Evolutionary conservation across 2,113 vertebrate species (phyloP).

Genomic region (Malaclemys terrapin): DNA sequence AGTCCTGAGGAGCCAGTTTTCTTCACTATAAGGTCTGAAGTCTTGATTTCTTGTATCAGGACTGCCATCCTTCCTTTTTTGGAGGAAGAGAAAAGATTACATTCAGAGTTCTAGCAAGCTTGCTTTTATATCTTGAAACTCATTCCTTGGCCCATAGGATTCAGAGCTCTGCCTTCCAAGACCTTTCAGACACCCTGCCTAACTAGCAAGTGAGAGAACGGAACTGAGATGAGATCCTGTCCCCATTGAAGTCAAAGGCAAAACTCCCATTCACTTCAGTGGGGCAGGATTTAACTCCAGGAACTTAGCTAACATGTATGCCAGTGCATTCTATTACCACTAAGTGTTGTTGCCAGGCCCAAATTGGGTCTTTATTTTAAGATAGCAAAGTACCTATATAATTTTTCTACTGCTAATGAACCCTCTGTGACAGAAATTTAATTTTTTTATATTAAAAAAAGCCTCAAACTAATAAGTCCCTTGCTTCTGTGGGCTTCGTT

Average conservation of each 20-base stretch:
- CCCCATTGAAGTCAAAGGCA: neutral
- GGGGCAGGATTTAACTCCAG: neutral
- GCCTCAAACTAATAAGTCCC: neutral
- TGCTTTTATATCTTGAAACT: neutral
- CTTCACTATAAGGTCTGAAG: neutral
- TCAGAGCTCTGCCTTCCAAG: neutral
- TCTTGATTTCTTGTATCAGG: neutral
- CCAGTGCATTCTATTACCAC: neutral
- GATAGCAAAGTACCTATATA: neutral
- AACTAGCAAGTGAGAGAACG: neutral
- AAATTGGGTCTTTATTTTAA: neutral
- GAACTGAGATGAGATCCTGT: neutral
- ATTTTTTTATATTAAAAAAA: neutral
- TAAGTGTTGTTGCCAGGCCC: neutral
- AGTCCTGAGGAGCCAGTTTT: neutral
- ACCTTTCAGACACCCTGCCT: neutral
- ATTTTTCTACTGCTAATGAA: neutral
- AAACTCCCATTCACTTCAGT: neutral
- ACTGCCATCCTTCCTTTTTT: neutral
- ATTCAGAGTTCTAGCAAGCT: neutral
- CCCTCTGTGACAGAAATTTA: neutral
- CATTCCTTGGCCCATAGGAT: conserved; percentile 7
- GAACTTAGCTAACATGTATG: neutral
- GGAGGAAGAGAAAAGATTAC: conserved; percentile 6
- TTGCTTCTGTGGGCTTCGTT: neutral